Evolutionary conservation across 1,140 invertebrate genomes (phyloP).

Genomic region (Lysiphlebus fabarum): DNA sequence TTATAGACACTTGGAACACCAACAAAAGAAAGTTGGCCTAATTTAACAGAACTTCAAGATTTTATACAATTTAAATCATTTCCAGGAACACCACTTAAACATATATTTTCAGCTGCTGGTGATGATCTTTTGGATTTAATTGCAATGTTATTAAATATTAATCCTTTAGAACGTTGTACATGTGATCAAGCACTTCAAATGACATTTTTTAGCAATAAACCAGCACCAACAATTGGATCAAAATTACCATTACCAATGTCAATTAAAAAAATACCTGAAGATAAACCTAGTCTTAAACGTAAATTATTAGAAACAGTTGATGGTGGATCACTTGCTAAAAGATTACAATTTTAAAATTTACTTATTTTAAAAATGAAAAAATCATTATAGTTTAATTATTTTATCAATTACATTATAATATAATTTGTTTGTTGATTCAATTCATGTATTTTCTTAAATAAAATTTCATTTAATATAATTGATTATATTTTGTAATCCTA

Average conservation of each 20-base stretch:
- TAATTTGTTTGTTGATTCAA: no score
- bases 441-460: no score
- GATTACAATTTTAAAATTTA: constrained; percentile 59
- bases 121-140: constrained; percentile 91
- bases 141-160: constrained; percentile 73
- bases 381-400: constrained; percentile 20
- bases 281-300: constrained; percentile 71
- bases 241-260: constrained; percentile 76
- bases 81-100: constrained; percentile 75
- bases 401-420: constrained; percentile 4
- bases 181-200: constrained; percentile 79
- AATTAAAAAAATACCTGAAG: constrained; percentile 59
- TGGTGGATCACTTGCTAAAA: constrained; percentile 66
- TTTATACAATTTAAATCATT: constrained; percentile 91
- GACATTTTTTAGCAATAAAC: constrained; percentile 86
- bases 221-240: constrained; percentile 76
- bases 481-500: no score
- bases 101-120: constrained; percentile 93
- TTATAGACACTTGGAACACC: constrained; percentile 77
- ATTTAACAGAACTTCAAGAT: constrained; percentile 81
- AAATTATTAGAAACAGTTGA: constrained; percentile 70
- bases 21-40: constrained; percentile 88
- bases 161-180: constrained; percentile 80
- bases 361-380: constrained; percentile 8
- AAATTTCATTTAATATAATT: no score